Base-by-base conservation (phyloP, 2,888 invertebrate species). In the Dromius quadrimaculatus region DNA sequence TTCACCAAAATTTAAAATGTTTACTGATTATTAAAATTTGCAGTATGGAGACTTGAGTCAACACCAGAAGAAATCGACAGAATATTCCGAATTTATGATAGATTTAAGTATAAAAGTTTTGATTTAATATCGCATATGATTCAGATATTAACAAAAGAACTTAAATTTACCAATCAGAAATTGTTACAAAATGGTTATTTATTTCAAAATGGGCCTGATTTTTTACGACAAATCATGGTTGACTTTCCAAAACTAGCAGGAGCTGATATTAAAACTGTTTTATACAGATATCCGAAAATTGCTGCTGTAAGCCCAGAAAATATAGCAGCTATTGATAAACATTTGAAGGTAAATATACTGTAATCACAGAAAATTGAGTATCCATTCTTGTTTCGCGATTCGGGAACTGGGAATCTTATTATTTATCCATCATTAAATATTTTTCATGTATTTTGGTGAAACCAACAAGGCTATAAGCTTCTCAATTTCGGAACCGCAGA, bases 261-360 rank as follows among this genome's bases (percentile, higher is more conserved):
- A 6, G 47, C 50, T 11, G 23, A 47, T 15, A 70, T 50, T 8
- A 70, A 70, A 47, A 23, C 28, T 28, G 15, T 70, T 13, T 70
- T 70, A 50, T 70, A 6, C 47, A 61, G 22, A 50, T 70, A 50
- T 45, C 70, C 70, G 8, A 70, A 70, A 62, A 22, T 70, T 38
- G 50, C 62, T 9, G 22, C 47, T 9, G 38, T 50, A 17, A 23
- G 62, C 1, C 34, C 22, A 11, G 62, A 62, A 13, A 62, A 34
- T 47, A 62, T 70, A 2, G 13, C 22, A 8, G 6, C 15, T 13
- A 70, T 70, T 19, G 2, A 47, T 2, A 45, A 61, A 34, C 38
- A 70, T 62, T 62, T 70, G 13, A 45, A 62, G 19, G 66, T 66
- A 66, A 50, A 9, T 32, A 2, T n/a, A n/a, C n/a, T n/a, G n/a